These are phyloP conservation scores for Tenthredo scrophulariae DNA, from an alignment of 2,888 invertebrate species.

Conservation along the genomic window DNA sequence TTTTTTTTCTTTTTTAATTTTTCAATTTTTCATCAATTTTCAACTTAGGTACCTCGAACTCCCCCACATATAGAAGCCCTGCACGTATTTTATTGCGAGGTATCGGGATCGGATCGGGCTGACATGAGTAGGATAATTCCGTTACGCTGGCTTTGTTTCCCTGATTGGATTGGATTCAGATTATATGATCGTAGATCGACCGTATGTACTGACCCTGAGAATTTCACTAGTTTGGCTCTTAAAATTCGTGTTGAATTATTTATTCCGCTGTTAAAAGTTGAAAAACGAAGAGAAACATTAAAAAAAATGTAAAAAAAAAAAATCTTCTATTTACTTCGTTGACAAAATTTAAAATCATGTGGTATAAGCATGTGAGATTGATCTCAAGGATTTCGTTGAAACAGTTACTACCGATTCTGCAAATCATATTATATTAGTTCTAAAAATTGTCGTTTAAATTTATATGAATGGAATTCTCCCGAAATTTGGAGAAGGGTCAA, in stretches of 20 bases:
- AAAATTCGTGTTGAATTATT: not conserved
- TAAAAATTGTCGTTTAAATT: not conserved
- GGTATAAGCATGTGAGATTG: not conserved
- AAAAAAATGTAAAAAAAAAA: not conserved
- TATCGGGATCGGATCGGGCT: slow-evolving; percentile 1
- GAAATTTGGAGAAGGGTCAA: not conserved
- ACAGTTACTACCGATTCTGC: not conserved
- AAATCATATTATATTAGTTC: not conserved
- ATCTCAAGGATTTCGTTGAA: slow-evolving; percentile 5
- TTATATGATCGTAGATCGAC: slow-evolving; percentile 13
- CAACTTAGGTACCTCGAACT: too few species aligned
- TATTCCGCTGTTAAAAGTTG: not conserved
- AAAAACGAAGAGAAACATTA: too few species aligned
- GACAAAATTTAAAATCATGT: not conserved
- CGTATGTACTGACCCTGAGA: slow-evolving; percentile 3
- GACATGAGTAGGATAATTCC: slow-evolving; percentile 40
- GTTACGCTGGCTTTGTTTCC: slow-evolving; percentile 24
- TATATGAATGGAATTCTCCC: not conserved
- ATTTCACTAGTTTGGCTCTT: not conserved
- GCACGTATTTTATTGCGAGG: slow-evolving; percentile 27
- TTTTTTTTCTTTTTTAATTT: too few species aligned
- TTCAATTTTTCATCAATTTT: too few species aligned
- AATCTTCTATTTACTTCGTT: not conserved
- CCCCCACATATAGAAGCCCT: slow-evolving; percentile 2
- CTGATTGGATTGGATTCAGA: slow-evolving; percentile 38